Base-by-base conservation (phyloP, 2,113 vertebrate genomes). In the Anoplopoma fimbria region DNA sequence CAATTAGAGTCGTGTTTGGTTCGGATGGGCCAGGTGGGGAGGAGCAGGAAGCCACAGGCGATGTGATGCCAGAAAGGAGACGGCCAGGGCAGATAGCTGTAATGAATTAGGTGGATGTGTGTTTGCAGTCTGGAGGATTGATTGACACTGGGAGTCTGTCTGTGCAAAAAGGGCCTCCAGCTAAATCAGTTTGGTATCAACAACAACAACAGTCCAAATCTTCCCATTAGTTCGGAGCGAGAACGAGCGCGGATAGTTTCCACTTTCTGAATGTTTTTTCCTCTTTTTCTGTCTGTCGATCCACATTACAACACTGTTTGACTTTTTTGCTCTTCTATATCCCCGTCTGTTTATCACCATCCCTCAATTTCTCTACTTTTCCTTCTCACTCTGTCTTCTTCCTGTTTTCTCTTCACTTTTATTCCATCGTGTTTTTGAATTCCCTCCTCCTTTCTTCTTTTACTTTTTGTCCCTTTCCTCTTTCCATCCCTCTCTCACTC, bases 81-180 rank as follows among this genome's bases (percentile, higher is more conserved):
- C 27, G 36, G 85, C 90, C 86, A 81, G 85, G 81, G 75, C 78
- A 88, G 89, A 92, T 90, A 91, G 85, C 86, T 82, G 77, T 88
- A 91, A 87, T 89, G 90, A 91, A 91, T 86, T 85, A 89, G 87
- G 88, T 83, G 79, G 77, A 57, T 87, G 84, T n/a, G 88, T 91
- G 91, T 91, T 89, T 91, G 83, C 86, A 84, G 91, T 86, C 85
- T 86, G 78, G 64, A 83, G 78, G 84, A 85, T 86, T 91, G 89
- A 92, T 89, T 89, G 91, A 92, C 92, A 92, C 76, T 29, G 33
- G 79, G 84, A 86, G 83, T 71, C 82, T 87, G 72, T 90, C 62
- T 84, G 75, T 78, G 81, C 63, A 82, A 82, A 77, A n/a, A 79
- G 62, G 47, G 79, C 91, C 86, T 84, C 75, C 78, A 89, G 86